Evolutionary conservation across 2,113 vertebrate species (phyloP).

Genomic region (Labrus mixtus): DNA sequence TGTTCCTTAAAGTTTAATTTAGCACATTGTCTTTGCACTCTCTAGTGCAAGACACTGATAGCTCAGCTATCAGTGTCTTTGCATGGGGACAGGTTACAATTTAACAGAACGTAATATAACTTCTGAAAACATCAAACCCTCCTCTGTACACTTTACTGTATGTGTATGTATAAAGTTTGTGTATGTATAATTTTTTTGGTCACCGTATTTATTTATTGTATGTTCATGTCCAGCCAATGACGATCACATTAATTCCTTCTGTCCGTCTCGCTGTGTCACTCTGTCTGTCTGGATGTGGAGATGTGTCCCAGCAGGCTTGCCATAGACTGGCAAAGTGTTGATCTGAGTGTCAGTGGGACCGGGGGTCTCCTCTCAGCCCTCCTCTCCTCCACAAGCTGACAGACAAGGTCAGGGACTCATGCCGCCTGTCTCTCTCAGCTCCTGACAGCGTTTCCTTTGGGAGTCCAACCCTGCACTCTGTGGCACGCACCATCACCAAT

Average conservation of each 20-base stretch:
- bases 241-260: conserved; percentile 6
- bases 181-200: too few species aligned
- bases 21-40: too few species aligned
- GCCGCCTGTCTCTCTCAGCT: conserved; percentile 72
- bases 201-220: too few species aligned
- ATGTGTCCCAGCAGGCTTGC: conserved; percentile 70
- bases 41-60: too few species aligned
- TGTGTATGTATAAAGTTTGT: too few species aligned
- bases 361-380: conserved; percentile 66
- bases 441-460: conserved; percentile 83
- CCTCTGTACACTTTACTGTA: too few species aligned
- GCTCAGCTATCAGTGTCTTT: too few species aligned
- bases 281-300: conserved; percentile 36
- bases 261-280: conserved; percentile 30
- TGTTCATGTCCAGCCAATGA: neutral
- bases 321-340: conserved; percentile 75
- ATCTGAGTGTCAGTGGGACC: conserved; percentile 73
- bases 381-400: conserved; percentile 76
- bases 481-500: conserved; percentile 78
- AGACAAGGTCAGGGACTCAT: conserved; percentile 85
- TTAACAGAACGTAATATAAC: too few species aligned
- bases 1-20: too few species aligned
- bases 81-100: too few species aligned
- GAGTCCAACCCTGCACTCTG: conserved; percentile 73
- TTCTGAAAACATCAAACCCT: too few species aligned